Evolutionary conservation across 2,113 vertebrate genomes (phyloP), one percentile per base, ranked within the genome.

Genomic region (Tor tambroides): DNA sequence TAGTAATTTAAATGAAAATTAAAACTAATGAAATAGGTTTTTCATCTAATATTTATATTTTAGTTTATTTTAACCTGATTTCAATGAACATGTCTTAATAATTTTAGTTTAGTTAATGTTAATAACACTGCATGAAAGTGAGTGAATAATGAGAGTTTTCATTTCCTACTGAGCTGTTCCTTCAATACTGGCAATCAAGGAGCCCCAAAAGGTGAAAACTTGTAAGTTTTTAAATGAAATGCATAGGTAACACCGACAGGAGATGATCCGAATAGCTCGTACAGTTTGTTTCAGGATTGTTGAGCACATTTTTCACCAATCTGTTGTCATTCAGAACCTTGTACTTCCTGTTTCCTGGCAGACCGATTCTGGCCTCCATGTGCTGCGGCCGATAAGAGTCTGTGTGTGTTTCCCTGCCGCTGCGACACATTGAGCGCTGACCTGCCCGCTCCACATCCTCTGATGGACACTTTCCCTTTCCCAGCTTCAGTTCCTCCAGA

Each of bases 341-440:
- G 11, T 17, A 11, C n/a, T 69, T 83, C 80, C 80, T 83, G 80
- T 83, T 83, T 83, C 80, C 80, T 69, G 80, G 6, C 59, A 3
- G 59, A 8, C 80, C 7, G 43, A 49, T 23, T 49, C 80, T 19
- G 63, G 2, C 5, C 15, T 19, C 6, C 80, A 83, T 83, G 80
- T 83, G 80, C 26, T 51, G 9, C 3, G 26, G n/a, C 26, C 26
- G 80, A 83, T 83, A 83, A 83, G 80, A 69, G 4, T 1, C 9
- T 46, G 17, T 30, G 43, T 83, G 80, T 49, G 38, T 69, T 69
- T 32, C 32, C 54, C 63, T 69, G 63, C 46, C 15, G 4, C n/a
- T 82, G 59, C 1, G 19, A 49, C 80, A 69, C 80, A 69, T 26
- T 5, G 23, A 46, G 74, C 0, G n/a, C 61, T 67, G 61, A 82